Conservation (phyloP, 2,797 vertebrate species). For the Tiaroga cobitis region DNA sequence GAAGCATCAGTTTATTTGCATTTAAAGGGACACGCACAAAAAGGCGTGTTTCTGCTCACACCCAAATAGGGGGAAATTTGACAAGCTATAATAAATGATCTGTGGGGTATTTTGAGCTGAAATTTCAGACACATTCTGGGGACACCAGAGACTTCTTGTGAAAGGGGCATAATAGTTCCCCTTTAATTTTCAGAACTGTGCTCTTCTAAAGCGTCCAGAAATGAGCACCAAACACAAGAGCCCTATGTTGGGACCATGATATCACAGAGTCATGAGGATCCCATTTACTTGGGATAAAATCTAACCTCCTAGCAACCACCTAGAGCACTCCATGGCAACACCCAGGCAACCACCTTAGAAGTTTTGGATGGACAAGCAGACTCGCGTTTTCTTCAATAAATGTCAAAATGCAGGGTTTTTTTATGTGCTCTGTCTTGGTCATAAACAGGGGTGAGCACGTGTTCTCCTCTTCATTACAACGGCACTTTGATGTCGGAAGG, state of each 20-base stretch:
- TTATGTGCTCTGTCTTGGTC: slow-evolving; percentile 32
- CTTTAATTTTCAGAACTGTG: neutral
- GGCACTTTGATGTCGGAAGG: slow-evolving; percentile 44
- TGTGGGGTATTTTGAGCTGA: too few relatives aligned
- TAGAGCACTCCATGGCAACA: neutral
- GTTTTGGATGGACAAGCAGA: neutral
- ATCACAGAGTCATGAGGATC: neutral
- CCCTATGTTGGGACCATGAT: neutral
- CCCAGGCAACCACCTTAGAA: neutral
- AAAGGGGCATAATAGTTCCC: too few relatives aligned
- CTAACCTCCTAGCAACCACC: neutral
- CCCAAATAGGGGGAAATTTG: too few relatives aligned
- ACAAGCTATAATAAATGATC: too few relatives aligned
- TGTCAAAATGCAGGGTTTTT: neutral
- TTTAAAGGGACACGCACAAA: too few relatives aligned
- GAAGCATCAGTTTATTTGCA: too few relatives aligned
- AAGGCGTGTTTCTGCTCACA: too few relatives aligned
- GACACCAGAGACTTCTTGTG: too few relatives aligned
- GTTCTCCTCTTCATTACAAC: slow-evolving; percentile 49
- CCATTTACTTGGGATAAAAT: neutral
- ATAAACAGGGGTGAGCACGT: slow-evolving; percentile 41
- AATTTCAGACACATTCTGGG: too few relatives aligned
- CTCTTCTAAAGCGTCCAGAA: neutral
- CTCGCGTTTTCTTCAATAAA: neutral
- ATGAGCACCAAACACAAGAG: neutral